phyloP scores from a whole-genome alignment of 1,140 invertebrate species.

The Pemphigus obesinymphae region DNA sequence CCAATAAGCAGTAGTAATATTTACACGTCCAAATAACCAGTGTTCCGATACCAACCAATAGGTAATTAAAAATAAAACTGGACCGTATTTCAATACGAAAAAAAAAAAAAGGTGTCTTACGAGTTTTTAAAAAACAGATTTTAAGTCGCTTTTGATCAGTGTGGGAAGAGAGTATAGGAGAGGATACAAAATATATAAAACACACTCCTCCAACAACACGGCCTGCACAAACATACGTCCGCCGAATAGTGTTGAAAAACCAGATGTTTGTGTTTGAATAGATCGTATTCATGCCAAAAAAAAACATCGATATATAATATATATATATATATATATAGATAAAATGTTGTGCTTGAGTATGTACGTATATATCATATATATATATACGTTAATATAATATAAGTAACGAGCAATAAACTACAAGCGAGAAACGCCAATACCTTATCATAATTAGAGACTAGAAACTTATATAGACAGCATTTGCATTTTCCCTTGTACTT shows the following conservation, averaged over 20 bases:
- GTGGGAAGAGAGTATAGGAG: background rate
- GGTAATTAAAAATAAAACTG: background rate
- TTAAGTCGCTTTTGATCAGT: background rate
- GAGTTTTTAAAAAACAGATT: background rate
- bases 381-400: background rate
- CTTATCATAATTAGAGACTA: background rate
- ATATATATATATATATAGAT: background rate
- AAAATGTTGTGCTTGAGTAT: background rate
- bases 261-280: conserved; percentile 7
- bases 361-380: background rate
- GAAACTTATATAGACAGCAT: too few relatives aligned
- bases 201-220: background rate
- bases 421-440: background rate
- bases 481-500: too few relatives aligned
- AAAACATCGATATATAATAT: too few relatives aligned
- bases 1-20: too few relatives aligned
- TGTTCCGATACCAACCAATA: background rate
- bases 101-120: background rate
- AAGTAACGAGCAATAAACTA: too few relatives aligned
- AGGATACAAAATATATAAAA: background rate
- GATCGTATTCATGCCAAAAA: background rate
- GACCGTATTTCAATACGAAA: too few relatives aligned
- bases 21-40: too few relatives aligned
- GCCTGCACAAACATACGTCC: background rate
- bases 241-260: background rate